Conservation (phyloP, 2,888 invertebrate species). For the Aphrophora alni region DNA sequence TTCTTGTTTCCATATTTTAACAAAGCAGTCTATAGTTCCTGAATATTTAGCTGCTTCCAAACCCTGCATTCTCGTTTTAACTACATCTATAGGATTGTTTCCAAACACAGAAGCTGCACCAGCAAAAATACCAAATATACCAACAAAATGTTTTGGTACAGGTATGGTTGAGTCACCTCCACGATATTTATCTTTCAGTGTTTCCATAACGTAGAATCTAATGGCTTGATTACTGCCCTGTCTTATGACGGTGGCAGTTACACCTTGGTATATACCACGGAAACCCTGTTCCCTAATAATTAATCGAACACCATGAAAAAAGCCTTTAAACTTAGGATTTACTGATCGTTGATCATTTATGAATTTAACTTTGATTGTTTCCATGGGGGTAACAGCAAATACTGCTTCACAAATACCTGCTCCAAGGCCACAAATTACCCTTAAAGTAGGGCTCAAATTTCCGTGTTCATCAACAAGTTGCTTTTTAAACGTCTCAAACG, state of each 20-base stretch:
- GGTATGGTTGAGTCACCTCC: conserved; percentile 83
- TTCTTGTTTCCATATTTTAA: conserved; percentile 91
- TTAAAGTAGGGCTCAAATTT: conserved; percentile 75
- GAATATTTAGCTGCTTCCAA: conserved; percentile 89
- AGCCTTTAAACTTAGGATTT: conserved; percentile 90
- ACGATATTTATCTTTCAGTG: conserved; percentile 88
- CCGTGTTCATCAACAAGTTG: conserved; percentile 78
- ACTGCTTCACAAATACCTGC: conserved; percentile 96
- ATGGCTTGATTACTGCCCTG: conserved; percentile 99
- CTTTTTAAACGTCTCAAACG: conserved; percentile 91
- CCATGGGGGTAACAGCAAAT: conserved; percentile 99
- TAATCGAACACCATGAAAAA: conserved; percentile 88
- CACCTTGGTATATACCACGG: conserved; percentile 89
- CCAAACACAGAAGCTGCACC: conserved; percentile 98
- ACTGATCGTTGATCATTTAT: conserved; percentile 95
- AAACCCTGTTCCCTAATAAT: conserved; percentile 84
- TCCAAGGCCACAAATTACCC: conserved; percentile 90
- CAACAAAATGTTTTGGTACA: conserved; percentile 87
- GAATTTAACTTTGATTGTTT: conserved; percentile 98
- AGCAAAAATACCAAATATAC: conserved; percentile 91
- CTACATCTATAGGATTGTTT: conserved; percentile 98
- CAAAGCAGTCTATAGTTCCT: conserved; percentile 89
- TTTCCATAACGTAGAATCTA: conserved; percentile 96
- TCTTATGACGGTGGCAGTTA: conserved; percentile 95
- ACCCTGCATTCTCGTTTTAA: conserved; percentile 97